Base-by-base conservation (phyloP, 2,797 vertebrate genomes). In the Valencia hispanica region DNA sequence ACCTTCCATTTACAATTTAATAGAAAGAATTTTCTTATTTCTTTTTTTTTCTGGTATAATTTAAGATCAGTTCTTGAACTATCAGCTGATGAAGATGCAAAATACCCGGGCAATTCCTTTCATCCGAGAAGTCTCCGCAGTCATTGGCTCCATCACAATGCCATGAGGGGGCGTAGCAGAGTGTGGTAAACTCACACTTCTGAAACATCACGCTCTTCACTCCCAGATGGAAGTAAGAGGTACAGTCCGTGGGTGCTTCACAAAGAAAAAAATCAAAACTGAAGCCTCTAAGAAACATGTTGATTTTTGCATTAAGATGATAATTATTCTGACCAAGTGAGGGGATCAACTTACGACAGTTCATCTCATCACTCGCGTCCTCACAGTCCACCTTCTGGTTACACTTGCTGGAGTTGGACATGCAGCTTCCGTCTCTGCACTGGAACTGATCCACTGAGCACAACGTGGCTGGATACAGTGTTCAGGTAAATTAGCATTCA, bases 121-220 rank as follows among this genome's bases (percentile, higher is more conserved):
- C 98, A 90, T 99, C 98, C 0, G 97, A 97, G 81, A 95, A 97
- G 93, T 99, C 98, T 80, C 98, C 98, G 53, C 98, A 99, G 93
- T 99, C 98, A 22, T 99, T 98, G 78, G 97, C 96, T 2, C 97
- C 97, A 68, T 99, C 98, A 57, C 98, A 99, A 75, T 96, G 93
- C 98, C 98, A 99, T 20, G 96, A 94, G 4, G 96, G 96, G 81
- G 97, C 95, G 85, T 96, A 96, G 91, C 98, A 99, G 74, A 99
- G 96, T 0, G 98, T 97, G 63, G 98, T 99, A 20, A 96, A 97
- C 94, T 99, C 98, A 74, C 98, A 99, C 84, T 95, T 97, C 92
- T 98, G 94, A 93, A 97, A 99, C 51, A 95, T 96, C 69, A 95
- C 91, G 63, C 96, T 95, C 90, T 98, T 98, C 91, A 99, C 96